Base-by-base conservation (phyloP, 2,888 invertebrate species). In the Plusia festucae region DNA sequence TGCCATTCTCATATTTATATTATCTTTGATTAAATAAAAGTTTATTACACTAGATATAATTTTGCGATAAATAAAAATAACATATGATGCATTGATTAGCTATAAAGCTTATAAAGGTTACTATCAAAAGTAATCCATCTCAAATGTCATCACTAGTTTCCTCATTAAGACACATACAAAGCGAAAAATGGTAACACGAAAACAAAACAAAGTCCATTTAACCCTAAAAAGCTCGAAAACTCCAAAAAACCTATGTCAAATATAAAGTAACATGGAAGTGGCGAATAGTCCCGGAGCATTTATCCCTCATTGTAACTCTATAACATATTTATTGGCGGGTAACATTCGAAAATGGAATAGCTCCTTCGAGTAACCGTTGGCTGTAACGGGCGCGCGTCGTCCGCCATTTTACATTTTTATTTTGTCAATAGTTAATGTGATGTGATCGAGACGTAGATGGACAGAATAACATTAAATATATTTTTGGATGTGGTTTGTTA, bases 371-470 rank as follows among this genome's bases (percentile, higher is more conserved):
- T 77, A 77, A 73, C 78, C 78, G 60, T 46, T 88, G 91, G 91
- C 84, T 89, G 85, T 90, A 90, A 91, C 91, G 83, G 85, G 67
- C 86, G 78, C 90, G 89, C 90, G 93, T 92, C 91, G 90, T 84
- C 83, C 83, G 87, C 85, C 86, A 91, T 93, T 94, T 89, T 91
- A 92, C 93, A 94, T 94, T 93, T 95, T 94, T 94, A 94, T 93
- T 92, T 92, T 92, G 92, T 95, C 90, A 94, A 95, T 95, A 94
- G 94, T 94, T 95, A 94, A 95, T 94, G 92, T 85, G 92, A 91
- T 88, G 84, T 60, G 84, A 49, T 60, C 34, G 53, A 58, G 51
- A 68, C 24, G 65, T 61, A 73, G 20, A 65, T 20, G 60, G 60
- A 53, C 18, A 51, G 49, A 18, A 44, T 57, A 49, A 53, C 16